Conservation (phyloP, 2,113 vertebrate genomes). For the Toxotes chatareus region DNA sequence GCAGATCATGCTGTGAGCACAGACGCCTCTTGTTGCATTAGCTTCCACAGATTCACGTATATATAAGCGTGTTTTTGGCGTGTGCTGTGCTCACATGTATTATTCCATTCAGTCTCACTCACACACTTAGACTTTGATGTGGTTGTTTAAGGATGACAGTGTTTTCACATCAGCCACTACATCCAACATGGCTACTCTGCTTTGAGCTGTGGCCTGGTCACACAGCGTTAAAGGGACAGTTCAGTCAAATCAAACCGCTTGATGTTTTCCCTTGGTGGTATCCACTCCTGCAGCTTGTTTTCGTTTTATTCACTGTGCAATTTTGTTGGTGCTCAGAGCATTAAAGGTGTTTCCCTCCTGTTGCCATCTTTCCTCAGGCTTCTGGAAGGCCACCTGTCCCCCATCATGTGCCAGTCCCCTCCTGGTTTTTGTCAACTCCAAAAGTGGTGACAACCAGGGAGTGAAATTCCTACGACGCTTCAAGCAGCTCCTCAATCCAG, state of each 20-base stretch:
- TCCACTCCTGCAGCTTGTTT: background rate
- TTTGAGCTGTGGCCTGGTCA: background rate
- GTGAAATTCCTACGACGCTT: constrained; percentile 98
- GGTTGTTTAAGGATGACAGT: background rate
- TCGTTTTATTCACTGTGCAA: background rate
- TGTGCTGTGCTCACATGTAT: constrained; percentile 22
- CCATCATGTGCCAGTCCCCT: constrained; percentile 97
- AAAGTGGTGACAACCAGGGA: constrained; percentile 99
- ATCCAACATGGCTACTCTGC: background rate
- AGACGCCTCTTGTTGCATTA: constrained; percentile 39
- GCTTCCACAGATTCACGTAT: constrained; percentile 43
- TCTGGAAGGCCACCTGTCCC: constrained; percentile 99
- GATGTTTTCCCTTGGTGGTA: background rate
- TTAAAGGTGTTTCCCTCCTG: background rate
- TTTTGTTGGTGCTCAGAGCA: too few relatives aligned
- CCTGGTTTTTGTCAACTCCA: constrained; percentile 98
- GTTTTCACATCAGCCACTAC: background rate
- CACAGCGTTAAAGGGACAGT: background rate
- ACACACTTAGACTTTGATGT: background rate
- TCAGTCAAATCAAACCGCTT: too few relatives aligned
- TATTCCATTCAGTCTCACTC: background rate
- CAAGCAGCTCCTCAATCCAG: constrained; percentile 98
- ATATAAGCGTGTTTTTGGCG: constrained; percentile 42
- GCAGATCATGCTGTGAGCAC: constrained; percentile 26
- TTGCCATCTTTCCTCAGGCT: constrained; percentile 85